Evolutionary conservation across 2,888 invertebrate species (phyloP), one percentile per base, ranked within the genome.

Genomic region (Eudemis profundana): DNA sequence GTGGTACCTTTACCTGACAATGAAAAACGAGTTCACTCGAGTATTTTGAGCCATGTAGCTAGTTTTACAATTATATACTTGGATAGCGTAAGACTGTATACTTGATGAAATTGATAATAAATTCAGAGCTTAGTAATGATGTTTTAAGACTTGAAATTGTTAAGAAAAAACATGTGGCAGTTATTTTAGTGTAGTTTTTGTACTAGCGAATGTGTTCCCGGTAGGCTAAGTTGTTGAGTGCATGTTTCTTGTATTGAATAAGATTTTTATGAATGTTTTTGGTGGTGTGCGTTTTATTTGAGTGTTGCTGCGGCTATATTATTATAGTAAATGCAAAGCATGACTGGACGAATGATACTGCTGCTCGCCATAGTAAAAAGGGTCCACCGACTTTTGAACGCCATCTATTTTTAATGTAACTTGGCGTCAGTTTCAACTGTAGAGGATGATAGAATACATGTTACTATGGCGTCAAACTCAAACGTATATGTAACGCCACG

Each of bases 191-290:
- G 71, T 74, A 74, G 72, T 68, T 71, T 70, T 76, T 78, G 74
- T 75, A 78, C 79, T 82, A 73, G 73, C 46, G 76, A 78, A 85
- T 82, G 87, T 87, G 87, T 87, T 87, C 85, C 75, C 73, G 69
- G 78, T 79, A 78, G 80, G 73, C 75, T 81, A 78, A 79, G 77
- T 75, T 74, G 66, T 65, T 65, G 65, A 65, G 65, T 65, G 65
- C 59, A 60, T 65, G 60, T 65, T 51, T 54, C 36, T 44, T 47
- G 56, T 62, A 59, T 59, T 65, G 36, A 12, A 44, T 59, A 59
- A 65, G 59, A 53, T 60, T 60, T 65, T 65, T 33, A 65, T 60
- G 50, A 49, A 53, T 33, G 65, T 65, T 60, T 53, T 63, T 23
- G 14, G 21, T 46, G 61, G 38, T 47, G 46, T 21, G 57, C 21